Evolutionary conservation across 2,113 vertebrate genomes (phyloP).

Genomic region (Eurypyga helias): DNA sequence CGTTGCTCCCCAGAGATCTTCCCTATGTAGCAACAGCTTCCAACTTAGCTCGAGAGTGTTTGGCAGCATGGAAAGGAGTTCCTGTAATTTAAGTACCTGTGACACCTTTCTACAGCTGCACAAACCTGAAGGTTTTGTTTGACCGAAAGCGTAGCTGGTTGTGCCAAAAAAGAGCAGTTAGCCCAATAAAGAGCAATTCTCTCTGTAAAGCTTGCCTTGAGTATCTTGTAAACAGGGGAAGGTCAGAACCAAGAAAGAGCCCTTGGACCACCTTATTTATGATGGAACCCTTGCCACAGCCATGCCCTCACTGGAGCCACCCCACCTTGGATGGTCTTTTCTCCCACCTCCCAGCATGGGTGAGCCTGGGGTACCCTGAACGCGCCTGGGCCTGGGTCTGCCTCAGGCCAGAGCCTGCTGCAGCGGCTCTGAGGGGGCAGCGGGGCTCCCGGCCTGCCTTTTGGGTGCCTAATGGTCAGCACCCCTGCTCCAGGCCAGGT

Average conservation of each 20-base stretch:
- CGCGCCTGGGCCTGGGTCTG: neutral
- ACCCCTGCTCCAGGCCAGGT: rapidly evolving
- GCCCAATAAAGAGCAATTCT: neutral
- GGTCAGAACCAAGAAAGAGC: neutral
- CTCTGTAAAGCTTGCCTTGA: neutral
- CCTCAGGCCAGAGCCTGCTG: neutral
- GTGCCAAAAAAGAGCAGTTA: neutral
- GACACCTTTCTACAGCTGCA: neutral
- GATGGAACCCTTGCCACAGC: neutral
- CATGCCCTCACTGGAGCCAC: neutral
- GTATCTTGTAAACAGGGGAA: neutral
- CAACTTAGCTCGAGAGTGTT: neutral
- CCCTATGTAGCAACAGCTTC: neutral
- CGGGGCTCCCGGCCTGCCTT: rapidly evolving
- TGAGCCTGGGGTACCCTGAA: rapidly evolving
- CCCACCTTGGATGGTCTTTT: rapidly evolving
- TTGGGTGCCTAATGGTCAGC: rapidly evolving
- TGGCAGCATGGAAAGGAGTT: neutral
- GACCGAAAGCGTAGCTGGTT: neutral
- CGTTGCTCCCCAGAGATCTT: neutral
- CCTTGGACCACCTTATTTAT: neutral
- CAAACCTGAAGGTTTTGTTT: neutral
- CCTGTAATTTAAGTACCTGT: neutral
- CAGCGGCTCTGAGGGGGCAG: neutral
- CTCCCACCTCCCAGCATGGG: neutral